A percentile compares a stretch with the other conserved stretches of the same genome.
These are phyloP conservation scores for Ascidia mentula DNA, from an alignment of 23 tunicate species.

Conservation along the genomic window DNA sequence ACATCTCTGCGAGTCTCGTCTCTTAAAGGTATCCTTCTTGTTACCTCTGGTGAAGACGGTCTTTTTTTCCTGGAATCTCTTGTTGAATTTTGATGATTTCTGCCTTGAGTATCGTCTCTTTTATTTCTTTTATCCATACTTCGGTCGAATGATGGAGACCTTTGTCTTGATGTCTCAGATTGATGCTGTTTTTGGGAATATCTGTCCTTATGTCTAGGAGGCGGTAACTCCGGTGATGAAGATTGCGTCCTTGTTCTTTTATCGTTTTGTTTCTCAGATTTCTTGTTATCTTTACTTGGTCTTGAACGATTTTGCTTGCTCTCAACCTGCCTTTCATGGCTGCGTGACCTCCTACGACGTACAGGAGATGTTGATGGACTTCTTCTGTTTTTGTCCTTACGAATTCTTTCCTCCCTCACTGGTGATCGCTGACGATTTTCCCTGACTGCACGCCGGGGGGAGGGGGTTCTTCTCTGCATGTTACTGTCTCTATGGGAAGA, in stretches of 20 bases:
- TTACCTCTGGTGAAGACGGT: not conserved
- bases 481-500: not conserved
- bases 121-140: not conserved
- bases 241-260: too few relatives aligned
- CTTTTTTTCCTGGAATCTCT: not conserved
- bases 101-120: not conserved
- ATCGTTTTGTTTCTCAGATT: not conserved
- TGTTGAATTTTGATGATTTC: not conserved
- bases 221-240: not conserved
- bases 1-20: not conserved
- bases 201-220: not conserved
- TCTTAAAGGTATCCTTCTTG: not conserved
- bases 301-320: too few relatives aligned
- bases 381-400: not conserved
- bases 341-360: not conserved
- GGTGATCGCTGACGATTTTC: not conserved
- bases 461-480: not conserved
- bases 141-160: not conserved
- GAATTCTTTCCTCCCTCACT: not conserved
- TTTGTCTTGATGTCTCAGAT: not conserved
- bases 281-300: too few relatives aligned
- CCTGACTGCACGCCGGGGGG: not conserved
- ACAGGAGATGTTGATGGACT: not conserved
- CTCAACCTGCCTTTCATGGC: not conserved
- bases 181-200: not conserved